Conservation (phyloP, 2,113 vertebrate genomes). For the Marmota monax region DNA sequence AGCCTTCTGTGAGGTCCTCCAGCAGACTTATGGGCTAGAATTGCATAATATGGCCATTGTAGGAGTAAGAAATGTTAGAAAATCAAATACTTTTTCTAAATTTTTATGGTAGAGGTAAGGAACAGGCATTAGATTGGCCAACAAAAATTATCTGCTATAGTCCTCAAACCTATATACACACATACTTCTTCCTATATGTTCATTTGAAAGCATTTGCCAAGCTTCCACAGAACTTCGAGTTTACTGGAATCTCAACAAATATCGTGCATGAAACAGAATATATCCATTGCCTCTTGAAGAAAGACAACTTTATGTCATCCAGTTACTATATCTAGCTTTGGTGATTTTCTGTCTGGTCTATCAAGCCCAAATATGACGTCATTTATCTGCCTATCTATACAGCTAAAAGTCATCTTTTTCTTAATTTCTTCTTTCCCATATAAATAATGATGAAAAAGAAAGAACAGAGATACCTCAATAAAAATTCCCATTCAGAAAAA, state of each 20-base stretch:
- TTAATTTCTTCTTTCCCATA: not conserved
- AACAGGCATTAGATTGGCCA: not conserved
- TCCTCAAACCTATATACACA: not conserved
- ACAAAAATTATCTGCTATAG: not conserved
- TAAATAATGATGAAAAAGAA: slow-evolving; percentile 9
- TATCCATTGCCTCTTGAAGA: not conserved
- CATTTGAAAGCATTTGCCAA: no score
- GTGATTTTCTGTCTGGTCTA: not conserved
- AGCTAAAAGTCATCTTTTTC: not conserved
- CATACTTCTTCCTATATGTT: not conserved
- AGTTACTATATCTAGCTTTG: not conserved
- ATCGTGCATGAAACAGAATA: not conserved
- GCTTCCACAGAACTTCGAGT: no score
- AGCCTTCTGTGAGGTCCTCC: not conserved
- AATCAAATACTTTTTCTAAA: slow-evolving; percentile 16
- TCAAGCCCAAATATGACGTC: not conserved
- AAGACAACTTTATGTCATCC: not conserved
- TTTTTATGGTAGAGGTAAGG: not conserved
- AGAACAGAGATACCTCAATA: not conserved
- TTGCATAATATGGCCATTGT: not conserved
- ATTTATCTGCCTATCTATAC: not conserved
- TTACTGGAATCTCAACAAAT: no score
- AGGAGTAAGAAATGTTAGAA: not conserved
- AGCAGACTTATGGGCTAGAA: not conserved
- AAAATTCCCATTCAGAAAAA: slow-evolving; percentile 31